Conservation (phyloP, 2,888 invertebrate genomes). For the Esperia sulphurella region DNA sequence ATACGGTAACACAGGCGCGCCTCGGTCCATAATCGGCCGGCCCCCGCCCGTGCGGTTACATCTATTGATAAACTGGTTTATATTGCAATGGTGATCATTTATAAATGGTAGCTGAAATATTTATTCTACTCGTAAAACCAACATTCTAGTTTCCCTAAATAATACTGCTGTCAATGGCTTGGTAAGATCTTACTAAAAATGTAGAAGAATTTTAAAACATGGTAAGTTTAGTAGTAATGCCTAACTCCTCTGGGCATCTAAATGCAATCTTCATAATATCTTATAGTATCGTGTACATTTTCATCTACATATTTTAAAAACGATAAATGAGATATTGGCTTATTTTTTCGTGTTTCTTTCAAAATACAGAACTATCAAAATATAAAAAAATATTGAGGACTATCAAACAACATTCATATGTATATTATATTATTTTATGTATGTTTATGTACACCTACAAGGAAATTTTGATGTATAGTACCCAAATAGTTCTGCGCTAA, state of each 20-base stretch:
- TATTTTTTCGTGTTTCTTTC: conserved; percentile 66
- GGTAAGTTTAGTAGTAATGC: conserved; percentile 44
- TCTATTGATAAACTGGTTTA: conserved; percentile 64
- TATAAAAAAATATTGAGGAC: conserved; percentile 80
- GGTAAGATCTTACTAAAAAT: conserved; percentile 69
- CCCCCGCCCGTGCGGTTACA: conserved; percentile 48
- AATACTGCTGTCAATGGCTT: conserved; percentile 80
- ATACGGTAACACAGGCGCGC: conserved; percentile 47
- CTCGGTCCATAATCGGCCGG: conserved; percentile 19
- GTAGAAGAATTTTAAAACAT: conserved; percentile 48
- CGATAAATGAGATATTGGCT: conserved; percentile 76
- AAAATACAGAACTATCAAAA: conserved; percentile 81
- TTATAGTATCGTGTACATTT: conserved; percentile 67
- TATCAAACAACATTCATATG: conserved; percentile 78
- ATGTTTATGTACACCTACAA: conserved; percentile 75
- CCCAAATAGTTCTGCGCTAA: conserved; percentile 74
- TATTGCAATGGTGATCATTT: conserved; percentile 51
- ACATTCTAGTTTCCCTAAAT: conserved; percentile 74
- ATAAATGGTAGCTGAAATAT: conserved; percentile 63
- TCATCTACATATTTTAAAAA: conserved; percentile 45
- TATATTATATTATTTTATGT: conserved; percentile 71
- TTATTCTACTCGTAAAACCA: conserved; percentile 64
- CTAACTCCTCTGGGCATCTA: conserved; percentile 64
- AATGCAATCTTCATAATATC: conserved; percentile 66
- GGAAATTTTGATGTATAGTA: conserved; percentile 64